These are phyloP conservation scores for Monopterus albus DNA, from an alignment of 2,113 vertebrate species.

Conservation along the genomic window DNA sequence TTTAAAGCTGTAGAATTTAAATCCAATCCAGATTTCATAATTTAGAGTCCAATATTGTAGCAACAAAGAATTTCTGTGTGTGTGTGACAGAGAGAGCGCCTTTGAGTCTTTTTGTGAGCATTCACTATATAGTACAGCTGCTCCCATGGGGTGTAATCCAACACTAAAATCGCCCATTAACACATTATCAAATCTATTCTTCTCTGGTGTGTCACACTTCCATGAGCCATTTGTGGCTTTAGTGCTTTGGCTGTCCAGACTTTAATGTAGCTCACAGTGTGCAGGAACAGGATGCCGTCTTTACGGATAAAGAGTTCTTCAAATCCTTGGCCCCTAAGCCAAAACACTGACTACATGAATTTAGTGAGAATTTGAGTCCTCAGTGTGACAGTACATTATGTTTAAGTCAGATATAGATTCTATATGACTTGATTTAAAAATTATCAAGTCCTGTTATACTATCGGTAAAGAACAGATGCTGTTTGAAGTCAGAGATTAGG, in stretches of 20 bases:
- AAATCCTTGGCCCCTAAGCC: constrained; percentile 16
- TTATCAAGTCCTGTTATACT: neutral
- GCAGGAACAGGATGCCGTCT: constrained; percentile 19
- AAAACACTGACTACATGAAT: neutral
- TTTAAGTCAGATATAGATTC: neutral
- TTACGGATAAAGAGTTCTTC: constrained; percentile 18
- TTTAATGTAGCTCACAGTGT: constrained; percentile 50
- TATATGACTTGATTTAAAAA: neutral
- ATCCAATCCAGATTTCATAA: constrained; percentile 12
- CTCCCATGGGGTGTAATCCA: constrained; percentile 66
- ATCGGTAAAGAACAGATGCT: neutral
- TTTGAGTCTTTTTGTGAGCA: constrained; percentile 40
- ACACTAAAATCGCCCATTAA: constrained; percentile 77
- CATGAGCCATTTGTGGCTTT: constrained; percentile 69
- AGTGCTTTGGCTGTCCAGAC: constrained; percentile 37
- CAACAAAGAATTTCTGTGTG: neutral
- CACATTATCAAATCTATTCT: constrained; percentile 73
- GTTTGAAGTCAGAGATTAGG: constrained; percentile 7
- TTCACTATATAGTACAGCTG: constrained; percentile 45
- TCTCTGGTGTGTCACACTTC: constrained; percentile 69
- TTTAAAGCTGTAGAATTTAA: constrained; percentile 42
- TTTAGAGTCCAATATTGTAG: neutral
- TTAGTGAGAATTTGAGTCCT: neutral
- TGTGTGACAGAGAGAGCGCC: constrained; percentile 2
- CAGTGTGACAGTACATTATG: neutral